Conservation (phyloP, 2,797 vertebrate genomes). For the Valencia hispanica region DNA sequence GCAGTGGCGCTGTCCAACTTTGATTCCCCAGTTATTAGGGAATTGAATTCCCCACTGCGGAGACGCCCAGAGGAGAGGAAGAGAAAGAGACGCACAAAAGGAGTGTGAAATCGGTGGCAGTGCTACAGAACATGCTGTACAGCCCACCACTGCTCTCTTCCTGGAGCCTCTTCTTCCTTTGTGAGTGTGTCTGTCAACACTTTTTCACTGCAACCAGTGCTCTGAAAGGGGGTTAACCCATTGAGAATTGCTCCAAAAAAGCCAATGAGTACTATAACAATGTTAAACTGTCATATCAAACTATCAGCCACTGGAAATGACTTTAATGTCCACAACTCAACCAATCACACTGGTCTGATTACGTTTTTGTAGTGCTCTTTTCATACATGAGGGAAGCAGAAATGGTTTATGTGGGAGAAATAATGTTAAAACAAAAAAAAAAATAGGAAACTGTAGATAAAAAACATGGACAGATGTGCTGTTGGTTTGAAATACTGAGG, state of each 20-base stretch:
- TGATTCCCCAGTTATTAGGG: slow-evolving; percentile 82
- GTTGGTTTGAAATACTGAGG: background rate
- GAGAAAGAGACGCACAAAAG: slow-evolving; percentile 75
- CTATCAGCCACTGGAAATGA: background rate
- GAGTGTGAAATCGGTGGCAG: slow-evolving; percentile 75
- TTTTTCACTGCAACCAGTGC: slow-evolving; percentile 18
- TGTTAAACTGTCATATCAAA: slow-evolving; percentile 2
- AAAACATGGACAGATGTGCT: background rate
- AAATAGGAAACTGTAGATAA: background rate
- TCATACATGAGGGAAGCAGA: no score
- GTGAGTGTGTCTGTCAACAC: slow-evolving; percentile 51
- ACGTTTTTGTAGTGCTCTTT: background rate
- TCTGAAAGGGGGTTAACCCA: slow-evolving; percentile 2
- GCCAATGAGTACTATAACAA: background rate
- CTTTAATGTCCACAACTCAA: background rate
- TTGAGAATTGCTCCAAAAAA: slow-evolving; percentile 2
- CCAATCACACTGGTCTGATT: background rate
- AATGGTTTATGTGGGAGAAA: no score
- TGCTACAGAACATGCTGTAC: slow-evolving; percentile 68
- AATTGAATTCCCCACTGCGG: slow-evolving; percentile 75
- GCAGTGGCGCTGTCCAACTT: slow-evolving; percentile 79
- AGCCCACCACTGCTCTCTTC: slow-evolving; percentile 72
- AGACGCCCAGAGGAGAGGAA: slow-evolving; percentile 70
- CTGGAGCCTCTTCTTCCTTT: slow-evolving; percentile 64
- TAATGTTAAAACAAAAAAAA: background rate